Evolutionary conservation across 2,113 vertebrate genomes (phyloP).

Genomic region (Motacilla alba): DNA sequence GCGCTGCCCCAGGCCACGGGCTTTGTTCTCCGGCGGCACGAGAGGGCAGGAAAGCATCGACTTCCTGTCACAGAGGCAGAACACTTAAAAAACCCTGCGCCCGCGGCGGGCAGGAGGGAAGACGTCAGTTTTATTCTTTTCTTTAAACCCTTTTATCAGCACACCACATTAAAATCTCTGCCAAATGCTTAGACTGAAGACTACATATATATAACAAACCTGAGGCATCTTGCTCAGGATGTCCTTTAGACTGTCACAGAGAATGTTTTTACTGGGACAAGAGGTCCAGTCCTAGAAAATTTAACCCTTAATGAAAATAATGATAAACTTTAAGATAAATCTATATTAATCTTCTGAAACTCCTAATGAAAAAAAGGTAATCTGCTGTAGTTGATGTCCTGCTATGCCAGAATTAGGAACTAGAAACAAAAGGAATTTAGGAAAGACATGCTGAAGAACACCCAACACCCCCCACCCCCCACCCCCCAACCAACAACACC

Average conservation of each 20-base stretch:
- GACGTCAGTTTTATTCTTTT: fast-evolving
- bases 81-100: not conserved
- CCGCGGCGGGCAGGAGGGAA: not conserved
- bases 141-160: not conserved
- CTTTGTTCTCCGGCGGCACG: not conserved
- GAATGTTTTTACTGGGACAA: not conserved
- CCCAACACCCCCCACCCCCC: fast-evolving
- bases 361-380: too few species aligned
- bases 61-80: not conserved
- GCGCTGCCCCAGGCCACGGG: not conserved
- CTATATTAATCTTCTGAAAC: not conserved
- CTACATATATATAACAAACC: not conserved
- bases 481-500: not conserved
- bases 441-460: not conserved
- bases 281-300: too few species aligned
- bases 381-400: not conserved
- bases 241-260: not conserved
- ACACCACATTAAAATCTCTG: not conserved
- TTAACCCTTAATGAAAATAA: not conserved
- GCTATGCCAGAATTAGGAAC: not conserved
- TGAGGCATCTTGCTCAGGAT: not conserved
- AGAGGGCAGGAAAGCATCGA: not conserved
- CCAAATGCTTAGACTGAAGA: fast-evolving
- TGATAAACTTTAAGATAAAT: not conserved
- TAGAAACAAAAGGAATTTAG: not conserved